Conservation (phyloP, 2,113 vertebrate genomes). For the Xerus inauris region DNA sequence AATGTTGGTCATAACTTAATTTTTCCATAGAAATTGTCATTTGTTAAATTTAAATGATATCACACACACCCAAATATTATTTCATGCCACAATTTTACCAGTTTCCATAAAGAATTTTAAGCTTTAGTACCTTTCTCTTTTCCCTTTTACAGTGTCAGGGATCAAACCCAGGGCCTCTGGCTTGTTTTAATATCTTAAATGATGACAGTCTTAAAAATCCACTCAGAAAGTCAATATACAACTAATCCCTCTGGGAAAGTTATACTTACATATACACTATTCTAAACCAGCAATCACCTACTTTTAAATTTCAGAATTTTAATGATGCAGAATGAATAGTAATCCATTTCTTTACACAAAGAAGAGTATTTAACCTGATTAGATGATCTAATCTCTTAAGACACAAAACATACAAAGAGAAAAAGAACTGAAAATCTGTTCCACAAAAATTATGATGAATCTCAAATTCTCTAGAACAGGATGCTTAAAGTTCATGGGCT, state of each 20-base stretch:
- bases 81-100: conserved; percentile 28
- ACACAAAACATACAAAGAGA: conserved; percentile 24
- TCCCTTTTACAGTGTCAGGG: neutral
- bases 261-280: neutral
- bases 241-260: neutral
- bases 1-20: conserved; percentile 12
- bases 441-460: conserved; percentile 1
- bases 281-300: conserved; percentile 35
- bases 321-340: conserved; percentile 41
- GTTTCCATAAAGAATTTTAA: conserved; percentile 24
- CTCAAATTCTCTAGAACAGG: neutral
- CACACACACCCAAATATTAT: neutral
- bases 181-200: neutral
- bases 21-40: conserved; percentile 34
- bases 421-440: conserved; percentile 21
- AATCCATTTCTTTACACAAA: conserved; percentile 23
- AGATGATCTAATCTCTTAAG: conserved; percentile 51
- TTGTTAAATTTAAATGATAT: conserved; percentile 41
- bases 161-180: neutral
- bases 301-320: conserved; percentile 47
- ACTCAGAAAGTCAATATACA: conserved; percentile 32
- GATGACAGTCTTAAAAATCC: conserved; percentile 9
- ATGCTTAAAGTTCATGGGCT: neutral
- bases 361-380: neutral
- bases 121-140: neutral